These are phyloP conservation scores for Rhabdomys dilectus DNA, from an alignment of 2,113 vertebrate genomes.

Conservation along the genomic window DNA sequence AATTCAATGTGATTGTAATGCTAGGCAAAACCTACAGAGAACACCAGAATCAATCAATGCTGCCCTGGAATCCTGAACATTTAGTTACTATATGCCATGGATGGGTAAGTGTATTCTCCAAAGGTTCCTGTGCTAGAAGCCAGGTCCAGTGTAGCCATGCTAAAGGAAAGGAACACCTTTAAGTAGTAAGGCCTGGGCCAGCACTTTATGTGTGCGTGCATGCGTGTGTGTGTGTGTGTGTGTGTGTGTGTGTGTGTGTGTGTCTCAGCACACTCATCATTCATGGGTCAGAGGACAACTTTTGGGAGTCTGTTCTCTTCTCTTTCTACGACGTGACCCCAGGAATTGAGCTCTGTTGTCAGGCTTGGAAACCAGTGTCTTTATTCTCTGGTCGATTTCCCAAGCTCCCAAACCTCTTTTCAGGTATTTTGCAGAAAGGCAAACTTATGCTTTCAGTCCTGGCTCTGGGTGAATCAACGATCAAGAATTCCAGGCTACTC, in stretches of 20 bases:
- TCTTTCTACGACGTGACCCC: background rate
- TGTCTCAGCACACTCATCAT: background rate
- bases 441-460: background rate
- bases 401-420: background rate
- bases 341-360: background rate
- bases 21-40: background rate
- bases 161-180: background rate
- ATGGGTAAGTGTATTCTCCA: background rate
- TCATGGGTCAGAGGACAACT: background rate
- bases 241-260: background rate
- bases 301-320: background rate
- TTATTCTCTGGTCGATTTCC: background rate
- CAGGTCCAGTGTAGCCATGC: background rate
- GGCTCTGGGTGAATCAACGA: background rate
- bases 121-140: background rate
- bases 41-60: background rate
- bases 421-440: background rate
- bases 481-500: background rate
- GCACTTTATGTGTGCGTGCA: background rate
- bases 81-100: background rate
- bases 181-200: background rate
- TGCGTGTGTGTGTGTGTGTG: background rate
- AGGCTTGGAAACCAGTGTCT: background rate
- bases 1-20: background rate
- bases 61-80: background rate